Conservation (phyloP, 2,888 invertebrate genomes). For the Ophioninae sp. region DNA sequence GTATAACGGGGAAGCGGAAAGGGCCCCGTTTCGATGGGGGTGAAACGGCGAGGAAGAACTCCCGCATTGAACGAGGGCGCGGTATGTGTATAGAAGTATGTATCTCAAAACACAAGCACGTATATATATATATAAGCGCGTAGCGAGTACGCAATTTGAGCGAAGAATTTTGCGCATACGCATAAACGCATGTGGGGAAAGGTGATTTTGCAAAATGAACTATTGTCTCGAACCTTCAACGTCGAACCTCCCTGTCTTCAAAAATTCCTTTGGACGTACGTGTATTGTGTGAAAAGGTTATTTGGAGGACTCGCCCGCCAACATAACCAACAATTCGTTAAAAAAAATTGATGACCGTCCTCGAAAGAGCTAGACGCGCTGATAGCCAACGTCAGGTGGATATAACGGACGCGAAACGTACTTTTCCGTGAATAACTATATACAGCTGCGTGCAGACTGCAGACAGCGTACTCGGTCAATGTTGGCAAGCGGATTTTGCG, state of each 20-base stretch:
- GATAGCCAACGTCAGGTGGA: background rate
- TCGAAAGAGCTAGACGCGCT: background rate
- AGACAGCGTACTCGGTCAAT: constrained; percentile 9
- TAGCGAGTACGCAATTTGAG: constrained; percentile 11
- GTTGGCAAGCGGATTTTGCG: constrained; percentile 24
- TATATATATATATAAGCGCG: no score
- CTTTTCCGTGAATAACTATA: background rate
- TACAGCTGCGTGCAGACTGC: constrained; percentile 36
- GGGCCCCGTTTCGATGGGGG: constrained; percentile 57
- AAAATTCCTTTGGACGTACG: no score
- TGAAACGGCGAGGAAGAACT: constrained; percentile 51
- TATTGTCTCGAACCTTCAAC: background rate
- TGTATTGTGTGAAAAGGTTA: no score
- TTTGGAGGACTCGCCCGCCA: no score
- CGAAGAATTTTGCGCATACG: constrained; percentile 50
- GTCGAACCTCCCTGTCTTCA: background rate
- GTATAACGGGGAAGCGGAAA: constrained; percentile 51
- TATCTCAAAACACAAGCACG: background rate
- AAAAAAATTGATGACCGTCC: background rate
- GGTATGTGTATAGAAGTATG: background rate
- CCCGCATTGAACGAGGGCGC: constrained; percentile 11
- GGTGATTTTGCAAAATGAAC: background rate
- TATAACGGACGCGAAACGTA: background rate
- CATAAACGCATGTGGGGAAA: constrained; percentile 1
- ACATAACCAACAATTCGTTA: no score